A percentile compares a stretch with the other conserved stretches of the same genome.
These are phyloP conservation scores for Stegodyphus mimosarum DNA, from an alignment of 1,140 invertebrate genomes.

Conservation along the genomic window DNA sequence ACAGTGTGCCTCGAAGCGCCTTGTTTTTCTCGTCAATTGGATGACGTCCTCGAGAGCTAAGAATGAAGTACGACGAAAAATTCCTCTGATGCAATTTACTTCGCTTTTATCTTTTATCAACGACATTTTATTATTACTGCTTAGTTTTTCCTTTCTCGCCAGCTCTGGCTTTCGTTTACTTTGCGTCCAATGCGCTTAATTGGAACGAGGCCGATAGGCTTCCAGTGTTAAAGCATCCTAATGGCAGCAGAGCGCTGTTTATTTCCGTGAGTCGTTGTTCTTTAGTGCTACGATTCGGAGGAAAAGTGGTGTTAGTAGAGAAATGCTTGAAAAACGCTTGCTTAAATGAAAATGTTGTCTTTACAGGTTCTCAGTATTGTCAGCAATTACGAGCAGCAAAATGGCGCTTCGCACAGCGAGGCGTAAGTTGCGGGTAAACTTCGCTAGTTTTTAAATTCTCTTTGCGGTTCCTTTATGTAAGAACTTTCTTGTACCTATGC, in stretches of 20 bases:
- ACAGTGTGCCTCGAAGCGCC: neutral
- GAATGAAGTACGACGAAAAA: constrained; percentile 28
- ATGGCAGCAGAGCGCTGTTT: constrained; percentile 41
- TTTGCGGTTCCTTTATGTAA: too few species aligned
- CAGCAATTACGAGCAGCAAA: too few species aligned
- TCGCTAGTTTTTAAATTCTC: too few species aligned
- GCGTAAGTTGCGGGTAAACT: too few species aligned
- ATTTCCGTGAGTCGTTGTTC: neutral
- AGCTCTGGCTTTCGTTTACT: neutral
- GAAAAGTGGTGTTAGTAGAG: too few species aligned
- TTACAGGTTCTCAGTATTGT: too few species aligned
- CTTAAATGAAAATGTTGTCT: too few species aligned
- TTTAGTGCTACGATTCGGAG: too few species aligned
- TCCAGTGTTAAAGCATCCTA: constrained; percentile 46
- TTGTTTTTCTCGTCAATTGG: constrained; percentile 18
- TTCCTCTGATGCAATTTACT: constrained; percentile 51
- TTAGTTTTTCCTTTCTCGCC: constrained; percentile 11
- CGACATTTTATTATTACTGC: neutral
- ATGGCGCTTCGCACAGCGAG: too few species aligned
- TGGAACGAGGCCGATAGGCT: constrained; percentile 42
- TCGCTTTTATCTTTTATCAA: constrained; percentile 1
- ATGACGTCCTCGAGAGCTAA: constrained; percentile 19
- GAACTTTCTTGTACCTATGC: too few species aligned
- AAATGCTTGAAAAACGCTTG: too few species aligned
- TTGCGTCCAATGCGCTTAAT: constrained; percentile 1